Evolutionary conservation across 2,888 invertebrate species (phyloP).

Genomic region (Oscheius myriophilus): DNA sequence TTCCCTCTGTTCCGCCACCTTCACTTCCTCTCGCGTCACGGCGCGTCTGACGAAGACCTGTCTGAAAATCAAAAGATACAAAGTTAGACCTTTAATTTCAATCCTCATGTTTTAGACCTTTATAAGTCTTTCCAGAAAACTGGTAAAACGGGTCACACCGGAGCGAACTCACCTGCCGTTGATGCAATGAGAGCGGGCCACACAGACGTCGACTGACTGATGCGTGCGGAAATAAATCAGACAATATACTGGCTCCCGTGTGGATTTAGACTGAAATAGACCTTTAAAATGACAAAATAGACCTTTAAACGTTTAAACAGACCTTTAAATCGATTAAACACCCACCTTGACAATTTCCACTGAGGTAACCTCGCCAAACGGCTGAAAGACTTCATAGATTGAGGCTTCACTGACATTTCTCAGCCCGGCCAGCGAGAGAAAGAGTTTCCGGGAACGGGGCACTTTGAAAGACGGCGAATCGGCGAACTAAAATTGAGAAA

Average conservation of each 20-base stretch:
- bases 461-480: neutral
- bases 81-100: no score
- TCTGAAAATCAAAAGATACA: neutral
- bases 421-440: conserved; percentile 20
- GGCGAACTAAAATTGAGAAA: neutral
- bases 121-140: no score
- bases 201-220: conserved; percentile 4
- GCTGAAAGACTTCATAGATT: conserved; percentile 1
- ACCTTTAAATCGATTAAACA: neutral
- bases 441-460: conserved; percentile 20
- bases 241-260: conserved; percentile 2
- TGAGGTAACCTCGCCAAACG: conserved; percentile 13
- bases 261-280: no score
- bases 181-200: conserved; percentile 11
- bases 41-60: conserved; percentile 37
- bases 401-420: neutral
- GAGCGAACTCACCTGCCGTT: conserved; percentile 12
- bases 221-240: conserved; percentile 5
- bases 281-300: no score
- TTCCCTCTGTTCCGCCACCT: conserved; percentile 40
- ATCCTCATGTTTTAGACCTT: no score
- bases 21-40: conserved; percentile 38
- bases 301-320: neutral
- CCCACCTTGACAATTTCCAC: conserved; percentile 15
- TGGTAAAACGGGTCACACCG: no score